Base-by-base conservation (phyloP, 2,888 invertebrate species). In the Cyrtodaria siliqua region DNA sequence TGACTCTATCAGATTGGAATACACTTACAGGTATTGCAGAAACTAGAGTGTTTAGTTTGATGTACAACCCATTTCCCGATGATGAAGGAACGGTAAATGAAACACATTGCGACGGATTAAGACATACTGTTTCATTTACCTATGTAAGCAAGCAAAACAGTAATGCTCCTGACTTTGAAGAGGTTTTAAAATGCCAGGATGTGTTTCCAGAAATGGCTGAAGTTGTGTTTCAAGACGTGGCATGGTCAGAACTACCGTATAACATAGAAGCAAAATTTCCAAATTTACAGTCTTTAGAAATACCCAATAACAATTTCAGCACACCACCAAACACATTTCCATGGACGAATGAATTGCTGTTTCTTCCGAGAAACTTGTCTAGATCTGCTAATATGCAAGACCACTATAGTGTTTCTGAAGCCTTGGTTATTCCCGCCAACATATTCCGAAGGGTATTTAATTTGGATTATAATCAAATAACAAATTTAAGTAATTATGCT, bases 331-430 rank as follows among this genome's bases (percentile, higher is more conserved):
- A 18, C 1, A 18, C 24, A 16, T 72, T 72, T 47, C 72, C 72
- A 33, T 72, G 72, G 72, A 72, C 52, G 14, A 44, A 60, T 20
- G 14, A 23, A 20, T 18, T 23, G 3, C 24, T 59, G 1, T 12
- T 16, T 16, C 49, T 72, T 3, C 72, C 72, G 0, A 59, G 60
- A 55, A 72, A 72, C 40, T 23, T 72, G 0, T 72, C 72, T 3
- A 26, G 72, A 9, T 52, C 59, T 9, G 33, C 50, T 9, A 47
- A 59, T 33, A 66, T 72, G 64, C 44, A 64, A 2, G 49, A 14
- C 20, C 44, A 44, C 16, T 44, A 44, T 16, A 44, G n/a, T 6
- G n/a, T 6, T 18, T 20, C 44, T 44, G 23, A 64, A 2, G 29
- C 50, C 14, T 20, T 62, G 20, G 38, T 33, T 23, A 60, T 72